Percentiles rank a stretch among this genome's conserved stretches.
Conservation (phyloP, 2,113 vertebrate genomes). For the Gadus macrocephalus region DNA sequence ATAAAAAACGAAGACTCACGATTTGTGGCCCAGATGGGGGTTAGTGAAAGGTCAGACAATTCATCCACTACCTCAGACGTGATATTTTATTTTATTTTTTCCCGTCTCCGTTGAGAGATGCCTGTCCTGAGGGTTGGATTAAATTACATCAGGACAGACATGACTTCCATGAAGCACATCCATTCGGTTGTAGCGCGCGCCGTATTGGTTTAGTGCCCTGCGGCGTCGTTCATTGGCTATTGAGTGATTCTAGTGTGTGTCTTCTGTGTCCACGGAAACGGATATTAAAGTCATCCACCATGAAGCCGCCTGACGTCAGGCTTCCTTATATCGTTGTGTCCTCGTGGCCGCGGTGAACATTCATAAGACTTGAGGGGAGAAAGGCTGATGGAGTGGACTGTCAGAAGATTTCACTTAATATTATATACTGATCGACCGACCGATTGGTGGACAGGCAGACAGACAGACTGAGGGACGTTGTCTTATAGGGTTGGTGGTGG, state of each 20-base stretch:
- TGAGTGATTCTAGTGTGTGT: constrained; percentile 63
- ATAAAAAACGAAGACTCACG: background rate
- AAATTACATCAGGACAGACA: constrained; percentile 61
- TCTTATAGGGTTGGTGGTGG: too few species aligned
- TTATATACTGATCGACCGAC: too few species aligned
- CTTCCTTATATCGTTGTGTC: constrained; percentile 54
- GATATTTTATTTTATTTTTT: constrained; percentile 42
- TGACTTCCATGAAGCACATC: constrained; percentile 61
- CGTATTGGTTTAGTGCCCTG: constrained; percentile 65
- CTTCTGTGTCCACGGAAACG: constrained; percentile 55
- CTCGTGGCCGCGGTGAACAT: constrained; percentile 28
- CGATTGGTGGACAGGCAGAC: too few species aligned
- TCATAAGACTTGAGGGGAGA: constrained; percentile 39
- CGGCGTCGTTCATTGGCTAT: constrained; percentile 65
- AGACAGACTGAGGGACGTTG: too few species aligned
- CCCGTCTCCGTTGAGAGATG: constrained; percentile 57
- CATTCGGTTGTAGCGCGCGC: constrained; percentile 54
- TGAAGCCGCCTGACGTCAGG: constrained; percentile 62
- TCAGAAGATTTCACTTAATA: background rate
- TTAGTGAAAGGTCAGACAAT: constrained; percentile 55
- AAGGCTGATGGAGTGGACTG: constrained; percentile 56
- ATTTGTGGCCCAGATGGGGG: constrained; percentile 49
- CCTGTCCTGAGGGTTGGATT: constrained; percentile 64
- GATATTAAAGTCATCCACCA: constrained; percentile 74
- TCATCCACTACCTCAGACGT: constrained; percentile 37